These are phyloP conservation scores for Drosophila atroscutellata DNA, from an alignment of 2,888 invertebrate genomes.

Conservation along the genomic window DNA sequence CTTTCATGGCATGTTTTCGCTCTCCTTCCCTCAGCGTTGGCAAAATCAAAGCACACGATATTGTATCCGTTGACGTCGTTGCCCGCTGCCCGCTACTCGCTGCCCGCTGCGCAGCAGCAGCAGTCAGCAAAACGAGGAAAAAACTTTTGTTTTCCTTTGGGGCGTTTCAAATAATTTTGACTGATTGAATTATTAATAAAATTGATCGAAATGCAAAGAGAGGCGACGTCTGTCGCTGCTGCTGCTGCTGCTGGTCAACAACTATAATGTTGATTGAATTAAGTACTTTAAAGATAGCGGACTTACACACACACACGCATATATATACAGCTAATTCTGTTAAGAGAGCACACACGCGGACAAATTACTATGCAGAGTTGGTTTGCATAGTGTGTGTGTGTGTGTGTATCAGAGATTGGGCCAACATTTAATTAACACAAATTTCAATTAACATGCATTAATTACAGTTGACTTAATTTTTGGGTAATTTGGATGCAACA, in stretches of 20 bases:
- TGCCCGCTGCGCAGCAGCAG: slow-evolving; percentile 23
- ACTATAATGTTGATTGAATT: slow-evolving; percentile 67
- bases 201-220: slow-evolving; percentile 80
- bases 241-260: slow-evolving; percentile 52
- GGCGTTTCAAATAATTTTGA: slow-evolving; percentile 78
- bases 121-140: slow-evolving; percentile 49
- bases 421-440: slow-evolving; percentile 82
- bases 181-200: slow-evolving; percentile 84
- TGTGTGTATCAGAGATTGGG: slow-evolving; percentile 14
- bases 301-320: not conserved
- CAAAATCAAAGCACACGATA: slow-evolving; percentile 55
- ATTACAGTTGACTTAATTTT: slow-evolving; percentile 75
- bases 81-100: slow-evolving; percentile 22
- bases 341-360: not conserved
- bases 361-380: not conserved
- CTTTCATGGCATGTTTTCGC: slow-evolving; percentile 26
- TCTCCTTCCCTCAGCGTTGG: slow-evolving; percentile 12
- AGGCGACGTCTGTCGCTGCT: slow-evolving; percentile 21
- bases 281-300: slow-evolving; percentile 58
- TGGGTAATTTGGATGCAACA: slow-evolving; percentile 53
- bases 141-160: slow-evolving; percentile 80
- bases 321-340: slow-evolving; percentile 11
- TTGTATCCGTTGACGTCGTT: slow-evolving; percentile 28
- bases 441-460: slow-evolving; percentile 80
- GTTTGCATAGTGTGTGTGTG: slow-evolving; percentile 3